Conservation (phyloP, 1,140 invertebrate species). For the Drosophila pallidifrons region DNA sequence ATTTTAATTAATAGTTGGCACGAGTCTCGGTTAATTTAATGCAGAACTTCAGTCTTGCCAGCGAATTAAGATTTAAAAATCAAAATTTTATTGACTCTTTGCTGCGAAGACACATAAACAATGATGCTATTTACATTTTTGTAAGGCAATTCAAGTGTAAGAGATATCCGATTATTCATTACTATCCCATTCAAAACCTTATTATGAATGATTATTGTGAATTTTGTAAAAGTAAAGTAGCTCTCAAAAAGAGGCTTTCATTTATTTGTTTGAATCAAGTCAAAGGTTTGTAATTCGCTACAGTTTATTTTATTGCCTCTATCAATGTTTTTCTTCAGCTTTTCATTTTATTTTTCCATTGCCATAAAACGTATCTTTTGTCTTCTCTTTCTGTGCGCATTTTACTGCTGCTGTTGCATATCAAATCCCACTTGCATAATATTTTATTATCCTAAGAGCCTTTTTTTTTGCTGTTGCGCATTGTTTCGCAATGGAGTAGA, state of each 20-base stretch:
- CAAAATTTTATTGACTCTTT: background rate
- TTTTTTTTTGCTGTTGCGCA: slow-evolving; percentile 32
- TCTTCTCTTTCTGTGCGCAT: slow-evolving; percentile 34
- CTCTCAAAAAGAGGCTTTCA: background rate
- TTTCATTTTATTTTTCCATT: background rate
- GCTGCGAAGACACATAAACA: background rate
- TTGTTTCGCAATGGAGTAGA: slow-evolving; percentile 7
- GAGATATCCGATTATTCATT: no score
- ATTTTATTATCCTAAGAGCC: slow-evolving; percentile 68
- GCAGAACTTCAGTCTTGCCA: background rate
- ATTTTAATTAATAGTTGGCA: slow-evolving; percentile 41
- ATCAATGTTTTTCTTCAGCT: slow-evolving; percentile 15
- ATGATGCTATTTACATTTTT: no score
- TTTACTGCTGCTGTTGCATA: slow-evolving; percentile 24
- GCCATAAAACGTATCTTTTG: slow-evolving; percentile 28
- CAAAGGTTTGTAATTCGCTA: background rate
- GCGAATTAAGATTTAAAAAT: background rate
- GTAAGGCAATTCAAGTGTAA: no score
- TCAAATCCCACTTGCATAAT: slow-evolving; percentile 70
- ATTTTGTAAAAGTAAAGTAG: background rate
- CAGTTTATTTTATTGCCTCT: slow-evolving; percentile 10
- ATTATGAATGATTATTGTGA: background rate
- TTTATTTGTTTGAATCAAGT: slow-evolving; percentile 9
- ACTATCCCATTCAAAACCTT: no score
- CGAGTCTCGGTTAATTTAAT: slow-evolving; percentile 7